Evolutionary conservation across 2,888 invertebrate species (phyloP), one percentile per base, ranked within the genome.

Genomic region (Caenorhabditis japonica): DNA sequence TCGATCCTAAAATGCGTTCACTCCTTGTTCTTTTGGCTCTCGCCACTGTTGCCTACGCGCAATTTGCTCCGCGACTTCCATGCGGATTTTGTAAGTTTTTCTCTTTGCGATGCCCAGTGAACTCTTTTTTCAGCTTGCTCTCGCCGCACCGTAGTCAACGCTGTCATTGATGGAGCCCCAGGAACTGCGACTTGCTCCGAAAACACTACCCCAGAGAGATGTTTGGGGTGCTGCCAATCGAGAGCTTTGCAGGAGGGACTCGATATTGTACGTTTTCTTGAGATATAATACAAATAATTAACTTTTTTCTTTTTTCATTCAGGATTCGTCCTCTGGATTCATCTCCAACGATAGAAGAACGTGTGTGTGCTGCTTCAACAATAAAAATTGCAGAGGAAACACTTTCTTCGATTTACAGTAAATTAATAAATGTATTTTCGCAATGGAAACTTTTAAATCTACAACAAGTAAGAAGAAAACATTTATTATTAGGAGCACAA

Each of bases 281-380:
- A 7, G 5, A 30, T 7, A 10, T 30, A 30, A 10, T 30, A 30
- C 30, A 7, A 10, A 30, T 30, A 10, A 30, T 30, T 10, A 30
- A 30, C 5, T 7, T 51, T n/a, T 49, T 33, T n/a, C n/a, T n/a
- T n/a, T n/a, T n/a, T n/a, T n/a, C n/a, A n/a, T n/a, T 36, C 25
- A 59, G 72, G 51, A 21, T 51, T 30, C n/a, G 43, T 58, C 51
- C 3, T 21, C 56, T 27, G 75, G 75, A 44, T 75, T 75, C 70
- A 61, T 70, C 43, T 75, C 75, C 17, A 66, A 58, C 51, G 66
- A 71, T 21, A 44, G 36, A 4, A 51, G 66, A 56, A 56, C 30
- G 5, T 75, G 75, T n/a, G 71, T 75, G 15, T 75, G 75, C 49
- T 75, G 75, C 44, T 47, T 71, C 66, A 64, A 60, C 41, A 75